Base-by-base conservation (phyloP, 2,797 vertebrate genomes). In the Paramormyrops hopkinsi region DNA sequence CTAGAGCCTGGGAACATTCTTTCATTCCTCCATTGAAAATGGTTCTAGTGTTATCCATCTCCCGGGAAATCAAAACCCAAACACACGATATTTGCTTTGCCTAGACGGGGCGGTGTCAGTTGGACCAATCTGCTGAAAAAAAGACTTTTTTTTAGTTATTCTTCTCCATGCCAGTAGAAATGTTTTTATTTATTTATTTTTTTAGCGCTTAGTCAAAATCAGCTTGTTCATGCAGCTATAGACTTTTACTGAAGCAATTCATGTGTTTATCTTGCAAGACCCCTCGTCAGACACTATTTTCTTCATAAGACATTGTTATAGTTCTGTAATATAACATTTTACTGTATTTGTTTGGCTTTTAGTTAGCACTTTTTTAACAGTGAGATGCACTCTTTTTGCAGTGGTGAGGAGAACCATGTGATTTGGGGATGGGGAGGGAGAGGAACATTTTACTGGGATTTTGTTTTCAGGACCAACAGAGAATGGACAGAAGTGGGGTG, bases 1-100 rank as follows among this genome's bases (percentile, higher is more conserved):
- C 9, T 46, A 62, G 86, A 89, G 53, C 59, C 54, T 92, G 88
- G 87, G 89, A 73, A 88, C 48, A 46, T 79, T 73, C 88, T 90
- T 90, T 87, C 53, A 79, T 90, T 87, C 29, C 79, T 56, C 37
- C 22, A 53, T 53, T 4, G 44, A 84, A 89, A 41, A 41, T 59
- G 53, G 25, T 54, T 51, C 48, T 29, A 41, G 85, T 12, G 25
- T 46, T 29, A 5, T 48, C 83, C 73, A n/a, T 85, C 48, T 85
- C 85, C 51, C 33, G 41, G 19, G 53, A 56, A 87, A 41, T 87
- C 37, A 87, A 0, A 53, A 86, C 29, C 4, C 65, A 50, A 29
- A 53, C 22, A 86, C 46, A 25, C 12, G 0, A 33, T 33, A 6
- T 53, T 25, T 29, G 9, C 69, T 37, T 76, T 76, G 33, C 33